Evolutionary conservation across 2,113 vertebrate species (phyloP).

Genomic region (Cyanoderma ruficeps): DNA sequence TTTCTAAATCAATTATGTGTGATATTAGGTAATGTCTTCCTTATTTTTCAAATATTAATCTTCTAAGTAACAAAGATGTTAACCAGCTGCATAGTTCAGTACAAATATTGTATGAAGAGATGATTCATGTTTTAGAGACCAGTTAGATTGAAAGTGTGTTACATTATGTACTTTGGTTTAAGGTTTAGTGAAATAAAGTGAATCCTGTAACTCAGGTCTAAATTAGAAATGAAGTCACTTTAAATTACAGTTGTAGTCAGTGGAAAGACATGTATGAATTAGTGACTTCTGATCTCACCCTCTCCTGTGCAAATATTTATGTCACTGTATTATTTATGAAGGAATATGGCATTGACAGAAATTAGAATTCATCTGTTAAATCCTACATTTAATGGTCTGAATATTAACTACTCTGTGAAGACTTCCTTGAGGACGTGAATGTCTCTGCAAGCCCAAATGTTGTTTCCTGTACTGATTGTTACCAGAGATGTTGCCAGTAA

Average conservation of each 20-base stretch:
- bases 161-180: neutral
- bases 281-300: neutral
- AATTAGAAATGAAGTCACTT: constrained; percentile 9
- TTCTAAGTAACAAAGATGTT: neutral
- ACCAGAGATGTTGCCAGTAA: neutral
- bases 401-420: neutral
- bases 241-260: neutral
- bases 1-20: neutral
- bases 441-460: neutral
- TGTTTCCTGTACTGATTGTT: neutral
- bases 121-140: neutral
- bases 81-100: neutral
- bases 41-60: neutral
- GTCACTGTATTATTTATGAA: neutral
- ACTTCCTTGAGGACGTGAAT: neutral
- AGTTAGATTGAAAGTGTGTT: neutral
- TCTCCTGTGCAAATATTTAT: constrained; percentile 3
- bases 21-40: neutral
- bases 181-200: neutral
- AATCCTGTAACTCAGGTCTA: neutral
- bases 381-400: neutral
- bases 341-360: neutral
- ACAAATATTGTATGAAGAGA: neutral
- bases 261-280: neutral
- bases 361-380: neutral